These are phyloP conservation scores for Panonychus citri DNA, from an alignment of 1,140 invertebrate species.

Conservation along the genomic window DNA sequence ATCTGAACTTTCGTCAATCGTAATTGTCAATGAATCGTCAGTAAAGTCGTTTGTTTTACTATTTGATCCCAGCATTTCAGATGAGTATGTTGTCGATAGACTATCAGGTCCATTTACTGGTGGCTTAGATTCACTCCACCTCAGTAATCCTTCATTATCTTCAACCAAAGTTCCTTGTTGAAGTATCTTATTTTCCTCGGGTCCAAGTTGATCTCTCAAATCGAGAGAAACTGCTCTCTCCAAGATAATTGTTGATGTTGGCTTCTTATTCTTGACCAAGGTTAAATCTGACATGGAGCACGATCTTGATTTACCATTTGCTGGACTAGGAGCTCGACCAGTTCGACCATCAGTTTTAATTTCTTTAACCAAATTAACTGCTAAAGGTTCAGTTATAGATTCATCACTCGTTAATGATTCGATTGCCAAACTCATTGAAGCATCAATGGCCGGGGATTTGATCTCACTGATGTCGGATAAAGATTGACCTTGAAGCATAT, in stretches of 20 bases:
- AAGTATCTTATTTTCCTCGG: not conserved
- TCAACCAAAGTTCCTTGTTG: not conserved
- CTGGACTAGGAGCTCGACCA: not conserved
- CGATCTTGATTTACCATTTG: conserved; percentile 33
- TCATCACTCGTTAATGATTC: not conserved
- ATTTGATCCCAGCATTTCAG: not conserved
- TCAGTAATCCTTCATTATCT: not conserved
- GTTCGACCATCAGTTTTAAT: conserved; percentile 1
- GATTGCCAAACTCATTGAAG: not conserved
- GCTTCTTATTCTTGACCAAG: conserved; percentile 32
- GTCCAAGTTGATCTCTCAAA: conserved; percentile 23
- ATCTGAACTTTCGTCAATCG: no score
- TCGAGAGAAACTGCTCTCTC: conserved; percentile 58
- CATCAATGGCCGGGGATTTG: not conserved
- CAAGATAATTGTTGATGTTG: conserved; percentile 27
- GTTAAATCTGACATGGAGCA: conserved; percentile 54
- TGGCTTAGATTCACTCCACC: not conserved
- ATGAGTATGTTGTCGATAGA: not conserved
- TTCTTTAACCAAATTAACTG: not conserved
- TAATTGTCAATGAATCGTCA: no score
- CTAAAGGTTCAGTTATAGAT: not conserved
- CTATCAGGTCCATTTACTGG: not conserved
- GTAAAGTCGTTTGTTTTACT: no score
- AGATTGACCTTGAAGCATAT: not conserved
- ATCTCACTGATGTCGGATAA: not conserved